Percentiles rank a stretch among this genome's conserved stretches.
Evolutionary conservation across 2,113 vertebrate species (phyloP).

Genomic region (Myotis brandtii): DNA sequence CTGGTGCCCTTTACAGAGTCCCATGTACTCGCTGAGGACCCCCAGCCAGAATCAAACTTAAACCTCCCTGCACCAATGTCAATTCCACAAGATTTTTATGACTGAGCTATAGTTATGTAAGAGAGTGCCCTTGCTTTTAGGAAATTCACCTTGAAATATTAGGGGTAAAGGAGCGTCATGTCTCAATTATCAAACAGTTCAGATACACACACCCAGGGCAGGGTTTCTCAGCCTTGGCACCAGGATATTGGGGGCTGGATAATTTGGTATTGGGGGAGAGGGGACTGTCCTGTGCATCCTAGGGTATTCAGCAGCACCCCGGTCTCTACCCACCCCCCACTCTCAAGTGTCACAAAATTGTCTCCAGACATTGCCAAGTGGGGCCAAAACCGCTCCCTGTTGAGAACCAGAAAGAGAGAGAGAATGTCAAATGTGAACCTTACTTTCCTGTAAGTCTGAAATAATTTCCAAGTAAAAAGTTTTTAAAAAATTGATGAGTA

Average conservation of each 20-base stretch:
- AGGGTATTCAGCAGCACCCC: no score
- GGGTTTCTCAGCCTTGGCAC: background rate
- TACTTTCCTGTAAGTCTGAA: constrained; percentile 26
- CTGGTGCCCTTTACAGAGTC: background rate
- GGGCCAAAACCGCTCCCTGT: background rate
- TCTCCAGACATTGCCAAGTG: background rate
- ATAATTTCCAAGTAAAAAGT: constrained; percentile 1
- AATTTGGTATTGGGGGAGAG: background rate
- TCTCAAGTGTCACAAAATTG: background rate
- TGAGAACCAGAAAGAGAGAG: background rate
- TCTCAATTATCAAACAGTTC: background rate
- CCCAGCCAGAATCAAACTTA: background rate
- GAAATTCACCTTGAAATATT: background rate
- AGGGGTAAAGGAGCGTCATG: background rate
- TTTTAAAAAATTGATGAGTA: background rate
- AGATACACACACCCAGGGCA: background rate
- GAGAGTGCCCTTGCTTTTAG: background rate
- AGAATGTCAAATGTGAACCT: background rate
- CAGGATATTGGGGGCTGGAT: background rate
- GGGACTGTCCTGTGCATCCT: no score
- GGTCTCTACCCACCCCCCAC: background rate
- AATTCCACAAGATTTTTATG: background rate
- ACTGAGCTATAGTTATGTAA: background rate
- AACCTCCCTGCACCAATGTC: background rate
- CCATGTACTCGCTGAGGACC: background rate